Evolutionary conservation across 1,140 invertebrate species (phyloP).

Genomic region (Calliphora vicina): DNA sequence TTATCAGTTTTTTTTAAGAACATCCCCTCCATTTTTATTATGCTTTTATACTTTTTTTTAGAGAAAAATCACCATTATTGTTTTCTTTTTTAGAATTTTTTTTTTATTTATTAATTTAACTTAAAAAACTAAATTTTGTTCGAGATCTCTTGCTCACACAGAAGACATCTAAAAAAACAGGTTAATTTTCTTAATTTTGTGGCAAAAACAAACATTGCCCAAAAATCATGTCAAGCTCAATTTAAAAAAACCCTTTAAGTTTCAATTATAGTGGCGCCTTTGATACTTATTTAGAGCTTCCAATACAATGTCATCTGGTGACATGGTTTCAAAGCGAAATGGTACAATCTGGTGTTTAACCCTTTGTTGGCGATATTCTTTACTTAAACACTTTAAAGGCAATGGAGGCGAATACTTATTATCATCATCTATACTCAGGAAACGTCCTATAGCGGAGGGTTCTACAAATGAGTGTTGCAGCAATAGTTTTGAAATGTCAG

Average conservation of each 20-base stretch:
- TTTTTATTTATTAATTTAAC: not conserved
- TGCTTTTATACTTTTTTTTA: too few species aligned
- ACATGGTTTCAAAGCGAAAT: conserved; percentile 54
- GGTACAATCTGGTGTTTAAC: conserved; percentile 45
- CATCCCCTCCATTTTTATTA: too few species aligned
- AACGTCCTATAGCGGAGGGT: conserved; percentile 34
- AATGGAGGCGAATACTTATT: not conserved
- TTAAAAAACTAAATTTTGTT: not conserved
- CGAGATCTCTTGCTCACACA: not conserved
- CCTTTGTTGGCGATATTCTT: not conserved
- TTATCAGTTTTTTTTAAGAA: too few species aligned
- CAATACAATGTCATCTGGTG: conserved; percentile 55
- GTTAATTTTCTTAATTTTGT: not conserved
- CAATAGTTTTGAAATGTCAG: not conserved
- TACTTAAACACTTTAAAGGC: not conserved
- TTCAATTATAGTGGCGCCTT: conserved; percentile 17
- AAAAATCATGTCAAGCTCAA: not conserved
- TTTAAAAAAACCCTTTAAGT: not conserved
- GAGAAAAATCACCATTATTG: too few species aligned
- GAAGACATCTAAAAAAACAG: not conserved
- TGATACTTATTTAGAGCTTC: conserved; percentile 38
- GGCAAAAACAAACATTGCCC: not conserved
- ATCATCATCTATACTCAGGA: conserved; percentile 19
- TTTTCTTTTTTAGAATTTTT: not conserved
- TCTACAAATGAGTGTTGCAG: not conserved